Conservation (phyloP, 2,888 invertebrate genomes). For the Xylota segnis region DNA sequence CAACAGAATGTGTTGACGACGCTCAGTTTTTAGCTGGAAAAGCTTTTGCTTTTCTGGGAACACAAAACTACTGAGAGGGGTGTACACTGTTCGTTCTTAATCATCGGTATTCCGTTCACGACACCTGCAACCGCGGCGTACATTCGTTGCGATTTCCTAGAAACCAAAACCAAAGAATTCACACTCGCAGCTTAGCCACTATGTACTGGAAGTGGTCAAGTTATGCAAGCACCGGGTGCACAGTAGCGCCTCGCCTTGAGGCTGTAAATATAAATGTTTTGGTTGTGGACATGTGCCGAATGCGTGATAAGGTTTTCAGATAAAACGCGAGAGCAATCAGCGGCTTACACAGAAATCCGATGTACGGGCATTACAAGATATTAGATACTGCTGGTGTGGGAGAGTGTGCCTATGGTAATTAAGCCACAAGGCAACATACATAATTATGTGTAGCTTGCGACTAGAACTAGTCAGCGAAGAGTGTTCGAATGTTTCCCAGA, state of each 20-base stretch:
- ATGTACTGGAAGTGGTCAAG: conserved; percentile 12
- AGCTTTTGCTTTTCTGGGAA: conserved; percentile 50
- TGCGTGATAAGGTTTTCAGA: conserved; percentile 40
- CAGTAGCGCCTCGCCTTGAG: conserved; percentile 1
- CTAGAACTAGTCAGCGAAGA: too few species aligned
- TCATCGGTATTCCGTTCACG: conserved; percentile 54
- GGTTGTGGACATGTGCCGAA: conserved; percentile 15
- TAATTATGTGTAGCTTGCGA: too few species aligned
- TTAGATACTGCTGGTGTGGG: background rate
- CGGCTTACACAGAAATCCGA: background rate
- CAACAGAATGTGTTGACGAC: conserved; percentile 48
- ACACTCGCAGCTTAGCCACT: background rate
- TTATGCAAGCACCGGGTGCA: conserved; percentile 16
- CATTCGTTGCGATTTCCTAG: conserved; percentile 23
- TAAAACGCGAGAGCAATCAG: background rate
- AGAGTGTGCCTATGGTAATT: background rate
- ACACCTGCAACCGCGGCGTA: conserved; percentile 53
- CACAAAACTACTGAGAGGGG: background rate
- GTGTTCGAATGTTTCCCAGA: too few species aligned
- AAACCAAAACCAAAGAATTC: conserved; percentile 18
- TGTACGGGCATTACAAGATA: background rate
- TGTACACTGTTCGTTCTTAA: conserved; percentile 5
- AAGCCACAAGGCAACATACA: background rate
- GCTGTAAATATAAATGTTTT: background rate
- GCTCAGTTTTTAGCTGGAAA: conserved; percentile 46